Percentiles rank a stretch among this genome's conserved stretches.
Evolutionary conservation across 2,113 vertebrate genomes (phyloP).

Genomic region (Lycaon pictus): DNA sequence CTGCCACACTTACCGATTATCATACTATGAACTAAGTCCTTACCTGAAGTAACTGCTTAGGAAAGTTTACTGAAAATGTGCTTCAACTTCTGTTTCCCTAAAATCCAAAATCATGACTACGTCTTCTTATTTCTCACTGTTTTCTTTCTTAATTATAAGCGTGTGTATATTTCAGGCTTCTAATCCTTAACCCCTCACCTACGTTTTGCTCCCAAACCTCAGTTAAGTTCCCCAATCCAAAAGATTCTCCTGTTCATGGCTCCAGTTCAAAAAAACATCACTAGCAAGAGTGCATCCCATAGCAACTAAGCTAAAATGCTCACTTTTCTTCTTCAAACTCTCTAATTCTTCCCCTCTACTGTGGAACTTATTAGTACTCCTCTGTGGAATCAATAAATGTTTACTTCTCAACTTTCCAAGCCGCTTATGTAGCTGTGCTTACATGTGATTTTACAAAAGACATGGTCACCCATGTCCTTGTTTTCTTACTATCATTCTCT

Average conservation of each 20-base stretch:
- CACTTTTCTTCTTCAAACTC: background rate
- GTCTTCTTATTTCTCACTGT: background rate
- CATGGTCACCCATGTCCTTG: background rate
- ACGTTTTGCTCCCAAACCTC: background rate
- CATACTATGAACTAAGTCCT: background rate
- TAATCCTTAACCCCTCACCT: fast-evolving
- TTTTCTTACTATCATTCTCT: background rate
- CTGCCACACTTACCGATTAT: background rate
- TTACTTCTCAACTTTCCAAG: background rate
- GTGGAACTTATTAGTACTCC: background rate
- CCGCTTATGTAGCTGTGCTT: background rate
- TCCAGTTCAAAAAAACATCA: background rate
- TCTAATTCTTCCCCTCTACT: background rate
- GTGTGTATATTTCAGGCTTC: background rate
- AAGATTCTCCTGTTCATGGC: background rate
- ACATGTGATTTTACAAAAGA: background rate
- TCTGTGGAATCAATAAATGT: background rate
- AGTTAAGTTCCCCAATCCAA: background rate
- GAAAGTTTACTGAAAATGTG: background rate
- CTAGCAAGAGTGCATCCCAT: background rate
- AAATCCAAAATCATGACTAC: background rate
- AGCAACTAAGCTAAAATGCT: background rate
- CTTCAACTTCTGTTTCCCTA: background rate
- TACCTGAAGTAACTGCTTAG: background rate
- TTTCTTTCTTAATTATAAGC: background rate